Percentiles rank a stretch among this genome's conserved stretches.
Evolutionary conservation across 1,140 invertebrate species (phyloP).

Genomic region (Magallana gigas): DNA sequence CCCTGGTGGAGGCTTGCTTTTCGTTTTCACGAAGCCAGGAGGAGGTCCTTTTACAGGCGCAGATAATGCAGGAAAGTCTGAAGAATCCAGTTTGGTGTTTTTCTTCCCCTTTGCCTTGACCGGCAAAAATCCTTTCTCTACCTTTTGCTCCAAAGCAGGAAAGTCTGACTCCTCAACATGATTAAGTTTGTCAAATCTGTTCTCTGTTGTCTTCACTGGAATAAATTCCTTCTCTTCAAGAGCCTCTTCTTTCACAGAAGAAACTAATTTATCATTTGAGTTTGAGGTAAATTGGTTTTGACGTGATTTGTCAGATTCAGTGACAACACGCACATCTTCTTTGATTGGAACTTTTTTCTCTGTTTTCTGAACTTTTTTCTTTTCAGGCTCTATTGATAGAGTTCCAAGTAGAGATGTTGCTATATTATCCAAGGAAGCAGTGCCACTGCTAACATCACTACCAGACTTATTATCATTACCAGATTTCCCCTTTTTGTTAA

Average conservation of each 20-base stretch:
- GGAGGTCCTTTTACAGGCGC: constrained; percentile 23
- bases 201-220: neutral
- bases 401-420: constrained; percentile 54
- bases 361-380: neutral
- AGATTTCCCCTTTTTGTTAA: constrained; percentile 69
- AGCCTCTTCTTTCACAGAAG: neutral
- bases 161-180: neutral
- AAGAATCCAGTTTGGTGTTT: neutral
- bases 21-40: constrained; percentile 39
- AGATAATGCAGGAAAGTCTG: constrained; percentile 6
- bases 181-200: neutral
- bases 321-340: neutral
- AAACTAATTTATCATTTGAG: neutral
- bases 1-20: constrained; percentile 77
- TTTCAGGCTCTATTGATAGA: neutral
- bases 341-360: neutral
- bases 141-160: neutral
- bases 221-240: neutral
- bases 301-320: neutral
- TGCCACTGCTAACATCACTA: neutral
- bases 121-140: neutral
- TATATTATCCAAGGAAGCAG: constrained; percentile 65
- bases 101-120: constrained; percentile 10
- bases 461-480: constrained; percentile 14
- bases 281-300: neutral